Percentiles rank a stretch among this genome's conserved stretches.
These are phyloP conservation scores for Larimichthys polyactis DNA, from an alignment of 2,113 vertebrate genomes.

Conservation along the genomic window DNA sequence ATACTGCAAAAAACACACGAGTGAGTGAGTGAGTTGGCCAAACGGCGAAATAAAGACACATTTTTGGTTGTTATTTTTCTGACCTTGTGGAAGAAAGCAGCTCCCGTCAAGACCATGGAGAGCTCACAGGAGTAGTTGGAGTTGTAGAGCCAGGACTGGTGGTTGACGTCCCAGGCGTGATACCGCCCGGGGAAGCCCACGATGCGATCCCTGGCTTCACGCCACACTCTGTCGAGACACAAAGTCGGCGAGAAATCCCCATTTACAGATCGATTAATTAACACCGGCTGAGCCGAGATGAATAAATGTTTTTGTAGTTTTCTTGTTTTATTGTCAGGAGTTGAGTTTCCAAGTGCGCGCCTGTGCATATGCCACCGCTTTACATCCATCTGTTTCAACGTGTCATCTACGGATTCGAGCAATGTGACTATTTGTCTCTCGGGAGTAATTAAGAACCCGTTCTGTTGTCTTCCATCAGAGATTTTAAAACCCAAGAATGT, in stretches of 20 bases:
- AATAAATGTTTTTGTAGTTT: background rate
- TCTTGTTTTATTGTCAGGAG: background rate
- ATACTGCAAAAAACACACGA: conserved; percentile 84
- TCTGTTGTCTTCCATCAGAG: conserved; percentile 5
- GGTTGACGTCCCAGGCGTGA: conserved; percentile 96
- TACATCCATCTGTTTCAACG: conserved; percentile 45
- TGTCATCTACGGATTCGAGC: background rate
- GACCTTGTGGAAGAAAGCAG: conserved; percentile 99
- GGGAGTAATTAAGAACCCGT: conserved; percentile 13
- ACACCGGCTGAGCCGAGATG: background rate
- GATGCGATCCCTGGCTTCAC: conserved; percentile 96
- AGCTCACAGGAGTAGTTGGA: conserved; percentile 99
- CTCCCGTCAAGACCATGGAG: conserved; percentile 99
- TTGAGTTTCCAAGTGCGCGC: conserved; percentile 11
- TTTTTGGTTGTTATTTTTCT: conserved; percentile 26
- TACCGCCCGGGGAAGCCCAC: conserved; percentile 98
- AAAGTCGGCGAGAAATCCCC: background rate
- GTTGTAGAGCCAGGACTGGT: conserved; percentile 99
- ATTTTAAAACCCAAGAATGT: background rate
- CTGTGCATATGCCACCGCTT: conserved; percentile 13
- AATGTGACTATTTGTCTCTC: conserved; percentile 11
- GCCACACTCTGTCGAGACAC: conserved; percentile 90
- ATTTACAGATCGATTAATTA: background rate
- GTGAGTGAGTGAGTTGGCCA: background rate
- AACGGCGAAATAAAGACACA: background rate